A percentile compares a stretch with the other conserved stretches of the same genome.
phyloP scores from a whole-genome alignment of 2,113 vertebrate species.

The Melanocharis versteri region DNA sequence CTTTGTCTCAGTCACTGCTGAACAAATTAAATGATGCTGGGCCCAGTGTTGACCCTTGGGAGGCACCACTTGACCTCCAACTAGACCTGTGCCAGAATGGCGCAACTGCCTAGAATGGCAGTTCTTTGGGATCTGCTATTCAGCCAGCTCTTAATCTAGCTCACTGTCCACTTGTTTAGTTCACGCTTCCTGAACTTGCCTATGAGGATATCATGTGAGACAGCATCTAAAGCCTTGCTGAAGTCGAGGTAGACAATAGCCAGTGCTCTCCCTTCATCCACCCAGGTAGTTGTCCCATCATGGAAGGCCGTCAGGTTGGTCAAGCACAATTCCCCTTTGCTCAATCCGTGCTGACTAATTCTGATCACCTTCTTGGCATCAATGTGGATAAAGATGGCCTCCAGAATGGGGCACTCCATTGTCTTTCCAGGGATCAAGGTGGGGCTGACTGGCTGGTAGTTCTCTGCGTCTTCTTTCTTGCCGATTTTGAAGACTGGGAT shows the following conservation, averaged over 20 bases:
- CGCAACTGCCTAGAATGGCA: too few species aligned
- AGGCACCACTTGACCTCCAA: background rate
- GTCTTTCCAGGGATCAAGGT: background rate
- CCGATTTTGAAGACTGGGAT: background rate
- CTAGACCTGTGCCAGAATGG: too few species aligned
- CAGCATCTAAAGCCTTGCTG: background rate
- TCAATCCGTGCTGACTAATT: background rate
- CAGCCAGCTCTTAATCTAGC: background rate
- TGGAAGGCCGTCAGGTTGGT: background rate
- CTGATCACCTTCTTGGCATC: background rate
- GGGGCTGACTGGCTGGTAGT: background rate
- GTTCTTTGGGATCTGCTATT: background rate
- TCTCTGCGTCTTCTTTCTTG: background rate
- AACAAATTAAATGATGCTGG: background rate
- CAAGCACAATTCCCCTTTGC: background rate
- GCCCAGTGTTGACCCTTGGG: background rate
- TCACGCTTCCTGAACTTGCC: rapidly evolving
- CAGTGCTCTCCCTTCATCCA: background rate
- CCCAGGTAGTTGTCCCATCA: background rate
- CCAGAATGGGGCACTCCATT: background rate
- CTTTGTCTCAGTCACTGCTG: background rate
- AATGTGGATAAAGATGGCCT: background rate
- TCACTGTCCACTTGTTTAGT: background rate
- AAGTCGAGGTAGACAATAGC: background rate
- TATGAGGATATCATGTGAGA: background rate